These are phyloP conservation scores for Montipora capitata DNA, from an alignment of 92 coral and sea anemone species.

Conservation along the genomic window DNA sequence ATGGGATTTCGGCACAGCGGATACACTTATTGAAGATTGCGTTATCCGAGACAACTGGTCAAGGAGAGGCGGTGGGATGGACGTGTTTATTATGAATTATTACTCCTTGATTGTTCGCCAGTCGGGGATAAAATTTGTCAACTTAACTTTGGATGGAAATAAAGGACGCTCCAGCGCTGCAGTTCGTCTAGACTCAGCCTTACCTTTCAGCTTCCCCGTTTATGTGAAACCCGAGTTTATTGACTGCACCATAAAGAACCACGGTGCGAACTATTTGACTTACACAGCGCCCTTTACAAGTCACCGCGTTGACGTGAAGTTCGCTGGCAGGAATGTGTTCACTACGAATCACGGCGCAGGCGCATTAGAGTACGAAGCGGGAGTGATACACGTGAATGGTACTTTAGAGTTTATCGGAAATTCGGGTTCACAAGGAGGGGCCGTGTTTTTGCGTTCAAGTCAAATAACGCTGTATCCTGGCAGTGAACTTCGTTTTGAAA, in stretches of 20 bases:
- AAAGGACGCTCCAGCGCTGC: slow-evolving; percentile 80
- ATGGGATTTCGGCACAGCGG: slow-evolving; percentile 66
- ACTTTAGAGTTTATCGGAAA: slow-evolving; percentile 75
- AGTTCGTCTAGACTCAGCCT: slow-evolving; percentile 79
- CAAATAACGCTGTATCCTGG: slow-evolving; percentile 86
- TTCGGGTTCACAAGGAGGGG: slow-evolving; percentile 86
- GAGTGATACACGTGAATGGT: slow-evolving; percentile 80
- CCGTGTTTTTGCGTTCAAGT: slow-evolving; percentile 74
- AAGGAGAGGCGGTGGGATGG: slow-evolving; percentile 85
- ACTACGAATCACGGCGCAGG: slow-evolving; percentile 81
- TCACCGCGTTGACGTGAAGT: slow-evolving; percentile 76
- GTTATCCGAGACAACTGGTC: slow-evolving; percentile 80
- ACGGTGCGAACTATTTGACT: slow-evolving; percentile 52
- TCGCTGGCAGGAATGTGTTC: slow-evolving; percentile 84
- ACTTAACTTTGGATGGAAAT: slow-evolving; percentile 59
- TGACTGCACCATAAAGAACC: slow-evolving; percentile 79
- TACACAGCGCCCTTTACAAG: slow-evolving; percentile 86
- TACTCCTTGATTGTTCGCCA: slow-evolving; percentile 15
- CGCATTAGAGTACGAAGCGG: slow-evolving; percentile 77
- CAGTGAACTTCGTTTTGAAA: slow-evolving; percentile 80
- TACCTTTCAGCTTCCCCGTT: slow-evolving; percentile 80
- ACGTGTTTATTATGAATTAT: slow-evolving; percentile 65
- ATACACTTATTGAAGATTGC: slow-evolving; percentile 60
- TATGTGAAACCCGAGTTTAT: slow-evolving; percentile 76
- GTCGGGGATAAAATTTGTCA: slow-evolving; percentile 67